Conservation (phyloP, 1,140 invertebrate genomes). For the Fragariocoptes setiger region DNA sequence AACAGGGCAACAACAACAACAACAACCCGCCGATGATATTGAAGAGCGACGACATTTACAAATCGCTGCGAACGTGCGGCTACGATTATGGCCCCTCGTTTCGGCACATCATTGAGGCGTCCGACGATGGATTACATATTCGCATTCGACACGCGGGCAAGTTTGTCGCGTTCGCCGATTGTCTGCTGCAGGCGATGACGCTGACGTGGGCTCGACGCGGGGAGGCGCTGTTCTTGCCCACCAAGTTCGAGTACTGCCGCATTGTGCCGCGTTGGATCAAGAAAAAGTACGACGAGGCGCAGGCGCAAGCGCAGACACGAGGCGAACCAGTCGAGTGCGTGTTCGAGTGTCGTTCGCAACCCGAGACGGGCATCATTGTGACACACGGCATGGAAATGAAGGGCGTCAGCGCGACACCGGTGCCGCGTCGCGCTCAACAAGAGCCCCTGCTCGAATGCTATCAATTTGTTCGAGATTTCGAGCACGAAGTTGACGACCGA, state of each 20-base stretch:
- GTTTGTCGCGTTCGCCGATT: not conserved
- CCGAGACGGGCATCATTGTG: conserved; percentile 2
- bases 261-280: not conserved
- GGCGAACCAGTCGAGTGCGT: not conserved
- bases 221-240: not conserved
- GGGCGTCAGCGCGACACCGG: conserved; percentile 58
- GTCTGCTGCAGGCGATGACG: not conserved
- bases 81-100: conserved; percentile 32
- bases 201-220: no score
- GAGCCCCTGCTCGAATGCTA: conserved; percentile 2
- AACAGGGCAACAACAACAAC: not conserved
- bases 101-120: conserved; percentile 34
- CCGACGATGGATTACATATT: conserved; percentile 25
- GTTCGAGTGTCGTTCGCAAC: not conserved
- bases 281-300: not conserved
- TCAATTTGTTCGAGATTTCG: conserved; percentile 5
- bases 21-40: conserved; percentile 47
- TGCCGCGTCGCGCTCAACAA: conserved; percentile 28
- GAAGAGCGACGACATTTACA: conserved; percentile 20
- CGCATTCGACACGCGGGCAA: not conserved
- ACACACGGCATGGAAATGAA: conserved; percentile 16
- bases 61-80: conserved; percentile 20
- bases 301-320: not conserved
- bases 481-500: not conserved
- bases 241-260: not conserved